A percentile compares a stretch with the other conserved stretches of the same genome.
These are phyloP conservation scores for Philereme vetulata DNA, from an alignment of 2,888 invertebrate genomes.

Conservation along the genomic window DNA sequence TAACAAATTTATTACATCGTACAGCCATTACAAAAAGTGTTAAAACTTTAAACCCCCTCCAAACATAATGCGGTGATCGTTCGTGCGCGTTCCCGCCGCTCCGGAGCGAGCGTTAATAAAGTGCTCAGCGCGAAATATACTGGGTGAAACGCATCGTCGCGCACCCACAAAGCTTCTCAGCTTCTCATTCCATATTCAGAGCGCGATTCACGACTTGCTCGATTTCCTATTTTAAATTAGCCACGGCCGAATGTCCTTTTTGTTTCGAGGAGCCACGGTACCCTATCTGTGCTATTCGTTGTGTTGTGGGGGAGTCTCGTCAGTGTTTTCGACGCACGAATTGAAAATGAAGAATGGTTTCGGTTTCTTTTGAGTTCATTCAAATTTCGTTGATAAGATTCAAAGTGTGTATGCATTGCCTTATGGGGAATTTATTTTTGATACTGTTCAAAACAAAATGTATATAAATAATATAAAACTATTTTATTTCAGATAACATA, in stretches of 20 bases:
- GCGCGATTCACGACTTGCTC: conserved; percentile 65
- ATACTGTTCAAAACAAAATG: neutral
- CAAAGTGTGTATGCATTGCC: conserved; percentile 2
- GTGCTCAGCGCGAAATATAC: conserved; percentile 65
- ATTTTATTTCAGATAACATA: no score
- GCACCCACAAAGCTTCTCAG: conserved; percentile 74
- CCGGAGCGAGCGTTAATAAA: conserved; percentile 66
- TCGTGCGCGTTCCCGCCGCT: conserved; percentile 48
- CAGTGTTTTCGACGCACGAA: conserved; percentile 56
- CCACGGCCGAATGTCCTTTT: conserved; percentile 78
- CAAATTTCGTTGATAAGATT: conserved; percentile 22
- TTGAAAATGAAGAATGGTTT: conserved; percentile 46
- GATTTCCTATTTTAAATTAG: conserved; percentile 83
- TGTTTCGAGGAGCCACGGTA: conserved; percentile 69
- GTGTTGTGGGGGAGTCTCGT: conserved; percentile 54
- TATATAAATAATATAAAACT: no score
- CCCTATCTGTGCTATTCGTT: conserved; percentile 39
- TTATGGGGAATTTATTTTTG: conserved; percentile 2
- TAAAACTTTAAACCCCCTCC: conserved; percentile 33
- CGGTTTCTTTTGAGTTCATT: conserved; percentile 37
- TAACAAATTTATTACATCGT: conserved; percentile 17
- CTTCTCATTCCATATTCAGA: conserved; percentile 70
- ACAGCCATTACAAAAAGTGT: conserved; percentile 30
- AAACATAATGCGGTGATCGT: conserved; percentile 47
- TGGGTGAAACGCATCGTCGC: conserved; percentile 72